phyloP scores from a whole-genome alignment of 2,113 vertebrate genomes.

The Gallinago jamesoni region DNA sequence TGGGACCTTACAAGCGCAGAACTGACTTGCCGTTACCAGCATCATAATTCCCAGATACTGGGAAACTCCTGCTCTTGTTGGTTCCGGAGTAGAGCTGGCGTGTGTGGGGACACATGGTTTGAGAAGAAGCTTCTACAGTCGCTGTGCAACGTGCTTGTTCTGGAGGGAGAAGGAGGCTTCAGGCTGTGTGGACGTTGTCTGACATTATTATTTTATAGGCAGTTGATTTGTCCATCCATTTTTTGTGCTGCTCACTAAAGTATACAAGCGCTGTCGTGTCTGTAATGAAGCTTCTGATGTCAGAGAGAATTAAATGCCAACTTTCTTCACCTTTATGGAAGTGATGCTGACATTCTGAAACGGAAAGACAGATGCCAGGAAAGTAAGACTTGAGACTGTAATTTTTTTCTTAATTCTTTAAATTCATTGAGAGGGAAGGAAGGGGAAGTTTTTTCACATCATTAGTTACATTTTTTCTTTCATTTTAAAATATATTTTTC shows the following conservation, averaged over 20 bases:
- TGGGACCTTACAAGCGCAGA: rapidly evolving
- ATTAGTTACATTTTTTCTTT: not conserved
- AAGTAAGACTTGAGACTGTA: not conserved
- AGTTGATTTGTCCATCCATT: not conserved
- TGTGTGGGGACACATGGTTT: not conserved
- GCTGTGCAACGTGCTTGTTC: rapidly evolving
- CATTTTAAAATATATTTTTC: not conserved
- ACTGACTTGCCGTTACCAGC: not conserved
- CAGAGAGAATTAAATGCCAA: not conserved
- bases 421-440: not conserved
- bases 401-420: not conserved
- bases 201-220: not conserved
- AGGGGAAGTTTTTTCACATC: not conserved
- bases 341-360: not conserved
- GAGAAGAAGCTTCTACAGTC: not conserved
- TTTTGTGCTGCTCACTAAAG: not conserved
- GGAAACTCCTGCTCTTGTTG: not conserved
- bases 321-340: not conserved
- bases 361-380: not conserved
- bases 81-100: not conserved
- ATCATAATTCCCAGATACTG: rapidly evolving
- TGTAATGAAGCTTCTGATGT: not conserved
- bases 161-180: not conserved
- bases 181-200: not conserved
- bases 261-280: not conserved